Conservation (phyloP, 1,140 invertebrate species). For the Listronotus oregonensis region DNA sequence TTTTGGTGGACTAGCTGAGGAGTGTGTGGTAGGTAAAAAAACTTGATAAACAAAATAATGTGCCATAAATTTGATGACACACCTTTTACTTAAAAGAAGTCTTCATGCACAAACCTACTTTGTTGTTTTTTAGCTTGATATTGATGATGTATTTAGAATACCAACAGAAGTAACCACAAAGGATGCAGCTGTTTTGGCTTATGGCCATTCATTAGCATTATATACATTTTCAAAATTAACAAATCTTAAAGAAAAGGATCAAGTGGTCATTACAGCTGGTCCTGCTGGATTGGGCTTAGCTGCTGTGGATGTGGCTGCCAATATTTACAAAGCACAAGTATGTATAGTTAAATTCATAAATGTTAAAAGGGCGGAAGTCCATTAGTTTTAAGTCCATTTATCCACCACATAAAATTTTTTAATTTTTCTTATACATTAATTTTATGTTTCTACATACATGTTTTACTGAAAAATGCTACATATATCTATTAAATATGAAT, state of each 20-base stretch:
- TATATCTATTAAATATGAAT: no score
- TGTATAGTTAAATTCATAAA: no score
- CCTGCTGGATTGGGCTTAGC: slow-evolving; percentile 63
- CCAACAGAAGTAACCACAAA: slow-evolving; percentile 57
- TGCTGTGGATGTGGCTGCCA: slow-evolving; percentile 63
- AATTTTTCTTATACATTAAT: no score
- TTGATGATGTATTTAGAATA: slow-evolving; percentile 60
- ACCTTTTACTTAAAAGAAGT: no score
- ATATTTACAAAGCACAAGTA: slow-evolving; percentile 63
- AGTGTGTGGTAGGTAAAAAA: slow-evolving; percentile 54
- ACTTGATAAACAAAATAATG: background rate
- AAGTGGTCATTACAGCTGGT: slow-evolving; percentile 61
- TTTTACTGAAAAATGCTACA: no score
- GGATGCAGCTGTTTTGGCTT: slow-evolving; percentile 59
- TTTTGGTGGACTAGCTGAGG: slow-evolving; percentile 58
- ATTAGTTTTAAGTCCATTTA: no score
- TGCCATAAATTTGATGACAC: no score
- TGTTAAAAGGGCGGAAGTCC: no score
- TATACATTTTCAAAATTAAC: slow-evolving; percentile 60
- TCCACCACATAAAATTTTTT: no score
- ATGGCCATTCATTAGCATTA: slow-evolving; percentile 61
- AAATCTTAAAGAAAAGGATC: slow-evolving; percentile 58
- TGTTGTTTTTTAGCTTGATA: slow-evolving; percentile 46
- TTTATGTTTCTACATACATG: no score
- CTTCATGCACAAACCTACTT: background rate